Percentiles rank a stretch among this genome's conserved stretches.
Evolutionary conservation across 2,797 vertebrate genomes (phyloP).

Genomic region (Xyrichtys novacula): DNA sequence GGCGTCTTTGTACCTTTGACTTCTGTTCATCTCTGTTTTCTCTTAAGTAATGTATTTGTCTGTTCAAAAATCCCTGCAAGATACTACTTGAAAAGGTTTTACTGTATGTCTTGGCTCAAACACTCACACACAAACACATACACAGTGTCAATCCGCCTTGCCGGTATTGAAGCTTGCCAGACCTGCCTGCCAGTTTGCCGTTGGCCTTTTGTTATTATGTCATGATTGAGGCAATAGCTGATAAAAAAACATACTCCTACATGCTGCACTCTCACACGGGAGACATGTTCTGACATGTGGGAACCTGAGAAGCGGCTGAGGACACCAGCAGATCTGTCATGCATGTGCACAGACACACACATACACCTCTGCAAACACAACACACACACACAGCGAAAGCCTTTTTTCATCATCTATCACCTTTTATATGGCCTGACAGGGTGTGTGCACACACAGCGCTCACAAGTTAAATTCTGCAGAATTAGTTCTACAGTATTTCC

Average conservation of each 20-base stretch:
- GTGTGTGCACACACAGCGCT: conserved; percentile 53
- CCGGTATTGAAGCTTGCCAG: conserved; percentile 41
- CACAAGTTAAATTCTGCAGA: conserved; percentile 41
- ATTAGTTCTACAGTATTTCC: conserved; percentile 4
- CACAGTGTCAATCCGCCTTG: background rate
- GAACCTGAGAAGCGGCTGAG: conserved; percentile 56
- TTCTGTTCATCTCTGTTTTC: background rate
- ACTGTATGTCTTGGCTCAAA: conserved; percentile 3
- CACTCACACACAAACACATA: conserved; percentile 4
- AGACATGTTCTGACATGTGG: conserved; percentile 73
- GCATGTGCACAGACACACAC: conserved; percentile 28
- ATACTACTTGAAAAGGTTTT: conserved; percentile 8
- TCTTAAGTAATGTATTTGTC: background rate
- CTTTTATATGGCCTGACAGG: conserved; percentile 63
- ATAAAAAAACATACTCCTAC: conserved; percentile 63
- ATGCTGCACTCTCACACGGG: conserved; percentile 38
- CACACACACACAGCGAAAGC: conserved; percentile 30
- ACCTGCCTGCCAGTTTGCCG: conserved; percentile 59
- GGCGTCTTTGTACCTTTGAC: conserved; percentile 1
- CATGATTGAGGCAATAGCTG: conserved; percentile 43
- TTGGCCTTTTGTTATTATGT: conserved; percentile 62
- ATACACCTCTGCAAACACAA: conserved; percentile 36
- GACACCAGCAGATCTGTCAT: conserved; percentile 25
- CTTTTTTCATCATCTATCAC: conserved; percentile 62
- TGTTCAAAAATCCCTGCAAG: background rate